These are phyloP conservation scores for Montipora efflorescens DNA, from an alignment of 64 coral and sea anemone species.

Conservation along the genomic window DNA sequence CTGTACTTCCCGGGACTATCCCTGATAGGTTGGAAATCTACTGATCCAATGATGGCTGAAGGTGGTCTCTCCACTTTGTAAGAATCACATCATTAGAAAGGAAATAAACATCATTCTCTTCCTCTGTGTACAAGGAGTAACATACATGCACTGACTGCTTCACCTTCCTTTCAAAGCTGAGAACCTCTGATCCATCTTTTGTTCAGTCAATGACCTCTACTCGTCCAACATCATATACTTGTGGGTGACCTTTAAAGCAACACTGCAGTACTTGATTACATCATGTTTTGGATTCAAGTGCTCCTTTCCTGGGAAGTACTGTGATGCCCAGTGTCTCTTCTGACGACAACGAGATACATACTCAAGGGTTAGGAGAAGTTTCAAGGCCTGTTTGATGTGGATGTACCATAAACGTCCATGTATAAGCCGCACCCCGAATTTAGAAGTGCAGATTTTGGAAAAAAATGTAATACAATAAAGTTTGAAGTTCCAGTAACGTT, in stretches of 20 bases:
- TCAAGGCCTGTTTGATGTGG: constrained; percentile 62
- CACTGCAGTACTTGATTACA: constrained; percentile 51
- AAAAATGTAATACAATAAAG: no score
- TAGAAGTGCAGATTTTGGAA: no score
- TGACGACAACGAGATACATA: constrained; percentile 58
- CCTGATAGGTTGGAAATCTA: not conserved
- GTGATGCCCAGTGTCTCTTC: constrained; percentile 63
- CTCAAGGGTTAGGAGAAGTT: constrained; percentile 58
- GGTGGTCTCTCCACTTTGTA: not conserved
- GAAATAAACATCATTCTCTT: not conserved
- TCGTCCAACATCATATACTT: not conserved
- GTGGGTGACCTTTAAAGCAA: constrained; percentile 44
- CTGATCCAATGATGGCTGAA: not conserved
- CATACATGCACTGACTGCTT: not conserved
- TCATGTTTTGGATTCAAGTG: constrained; percentile 64
- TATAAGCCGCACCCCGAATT: no score
- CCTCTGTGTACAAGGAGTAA: constrained; percentile 1
- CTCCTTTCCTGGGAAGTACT: constrained; percentile 65
- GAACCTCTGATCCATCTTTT: not conserved
- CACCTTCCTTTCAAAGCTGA: constrained; percentile 28
- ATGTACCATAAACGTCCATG: not conserved
- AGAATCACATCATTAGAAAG: constrained; percentile 3
- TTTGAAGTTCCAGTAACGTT: no score
- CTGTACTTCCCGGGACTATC: not conserved
- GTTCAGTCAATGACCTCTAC: constrained; percentile 14